Evolutionary conservation across 2,888 invertebrate species (phyloP).

Genomic region (Drosophila suboccidentalis): DNA sequence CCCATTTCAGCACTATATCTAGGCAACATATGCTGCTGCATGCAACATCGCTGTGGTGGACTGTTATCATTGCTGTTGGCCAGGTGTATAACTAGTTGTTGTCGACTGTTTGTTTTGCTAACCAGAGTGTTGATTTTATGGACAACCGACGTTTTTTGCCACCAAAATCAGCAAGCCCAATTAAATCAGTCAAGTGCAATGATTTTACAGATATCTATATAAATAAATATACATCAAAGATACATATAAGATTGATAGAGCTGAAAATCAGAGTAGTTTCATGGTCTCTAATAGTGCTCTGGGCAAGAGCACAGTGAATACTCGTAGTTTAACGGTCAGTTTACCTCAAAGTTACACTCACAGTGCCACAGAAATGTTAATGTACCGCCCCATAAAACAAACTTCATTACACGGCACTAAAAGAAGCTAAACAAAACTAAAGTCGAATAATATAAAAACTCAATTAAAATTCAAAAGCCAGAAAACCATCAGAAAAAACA

Average conservation of each 20-base stretch:
- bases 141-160: constrained; percentile 51
- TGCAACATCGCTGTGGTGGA: constrained; percentile 19
- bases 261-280: not conserved
- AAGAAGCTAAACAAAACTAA: constrained; percentile 55
- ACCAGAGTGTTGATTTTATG: constrained; percentile 81
- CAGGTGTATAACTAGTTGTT: constrained; percentile 66
- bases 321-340: constrained; percentile 45
- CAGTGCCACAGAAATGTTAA: constrained; percentile 51
- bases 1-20: constrained; percentile 74
- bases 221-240: not conserved
- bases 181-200: constrained; percentile 29
- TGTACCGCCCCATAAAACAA: constrained; percentile 60
- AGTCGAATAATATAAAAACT: constrained; percentile 55
- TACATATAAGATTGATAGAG: not conserved
- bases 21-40: constrained; percentile 21
- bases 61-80: constrained; percentile 38
- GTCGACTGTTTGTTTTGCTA: constrained; percentile 79
- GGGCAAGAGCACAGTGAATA: constrained; percentile 6
- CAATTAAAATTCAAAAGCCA: constrained; percentile 76
- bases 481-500: constrained; percentile 23
- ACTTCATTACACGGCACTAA: constrained; percentile 77
- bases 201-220: constrained; percentile 6
- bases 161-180: constrained; percentile 46
- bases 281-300: not conserved
- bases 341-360: constrained; percentile 26